Evolutionary conservation across 2,113 vertebrate genomes (phyloP), one percentile per base, ranked within the genome.

Genomic region (Rhipidura dahli): DNA sequence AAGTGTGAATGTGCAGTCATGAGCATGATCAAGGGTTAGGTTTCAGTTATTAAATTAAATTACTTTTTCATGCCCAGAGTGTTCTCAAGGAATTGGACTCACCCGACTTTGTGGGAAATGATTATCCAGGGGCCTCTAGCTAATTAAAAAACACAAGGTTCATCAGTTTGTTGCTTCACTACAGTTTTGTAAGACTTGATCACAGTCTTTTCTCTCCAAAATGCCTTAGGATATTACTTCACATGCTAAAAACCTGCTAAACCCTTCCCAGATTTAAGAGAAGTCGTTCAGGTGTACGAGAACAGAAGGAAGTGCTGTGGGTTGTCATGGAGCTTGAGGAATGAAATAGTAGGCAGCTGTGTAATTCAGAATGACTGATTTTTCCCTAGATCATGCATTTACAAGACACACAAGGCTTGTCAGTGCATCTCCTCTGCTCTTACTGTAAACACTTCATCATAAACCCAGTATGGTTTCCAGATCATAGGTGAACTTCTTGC

Each of bases 111-210:
- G 0, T 45, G 84, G 51, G 31, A 54, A 93, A 42, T 42, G 0
- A 66, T 64, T 84, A 54, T 28, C 13, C 11, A 40, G 17, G 35
- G 18, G 13, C 39, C 9, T 87, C 35, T 31, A 82, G 77, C 45
- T 93, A 93, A 78, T 30, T 33, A 15, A 53, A 89, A 53, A 42
- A 15, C 30, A 37, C 26, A 50, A 45, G 39, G 16, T 44, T 77
- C 50, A 75, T 81, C 47, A 93, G 64, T 68, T 64, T 78, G 80
- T 59, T 95, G 72, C 35, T 50, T 92, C 89, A 87, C n/a, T 54
- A 7, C 4, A 18, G 54, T 86, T 96, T 87, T 83, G 47, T 75
- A 94, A 92, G 54, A 56, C 17, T 72, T 90, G 33, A 56, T 86
- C 68, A 59, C 12, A 27, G 21, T 8, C 39, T 89, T 77, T 86